Conservation (phyloP, 2,113 vertebrate genomes). For the Malurus alboscapulatus region DNA sequence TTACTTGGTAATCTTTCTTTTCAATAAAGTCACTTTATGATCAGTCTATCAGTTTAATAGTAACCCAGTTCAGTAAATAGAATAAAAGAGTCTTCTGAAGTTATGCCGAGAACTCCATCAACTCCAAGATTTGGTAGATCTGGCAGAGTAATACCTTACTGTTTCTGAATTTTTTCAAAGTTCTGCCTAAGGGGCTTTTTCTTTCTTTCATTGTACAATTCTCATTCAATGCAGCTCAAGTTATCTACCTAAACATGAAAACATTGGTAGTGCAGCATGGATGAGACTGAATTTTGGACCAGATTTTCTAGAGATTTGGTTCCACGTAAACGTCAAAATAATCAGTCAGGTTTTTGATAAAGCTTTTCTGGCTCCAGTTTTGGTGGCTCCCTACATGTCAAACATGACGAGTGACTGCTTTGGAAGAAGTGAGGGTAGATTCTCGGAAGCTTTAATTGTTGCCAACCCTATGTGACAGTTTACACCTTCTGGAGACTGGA, state of each 20-base stretch:
- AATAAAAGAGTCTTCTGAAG: neutral
- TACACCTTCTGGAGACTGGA: neutral
- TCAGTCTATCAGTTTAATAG: neutral
- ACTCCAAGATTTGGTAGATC: neutral
- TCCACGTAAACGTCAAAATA: neutral
- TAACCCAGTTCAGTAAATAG: neutral
- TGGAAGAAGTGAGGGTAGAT: neutral
- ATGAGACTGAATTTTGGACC: neutral
- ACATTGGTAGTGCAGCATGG: neutral
- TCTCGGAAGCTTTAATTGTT: neutral
- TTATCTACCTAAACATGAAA: neutral
- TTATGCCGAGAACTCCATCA: neutral
- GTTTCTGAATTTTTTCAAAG: neutral
- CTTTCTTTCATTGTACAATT: neutral
- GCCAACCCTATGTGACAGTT: neutral
- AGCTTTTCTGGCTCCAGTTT: neutral
- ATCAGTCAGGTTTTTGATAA: neutral
- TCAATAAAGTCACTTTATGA: neutral
- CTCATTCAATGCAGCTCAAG: neutral
- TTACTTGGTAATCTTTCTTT: neutral
- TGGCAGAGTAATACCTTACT: neutral
- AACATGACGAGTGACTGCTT: neutral
- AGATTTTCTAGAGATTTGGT: neutral
- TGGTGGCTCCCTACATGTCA: neutral
- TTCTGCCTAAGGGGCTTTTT: neutral